A percentile compares a stretch with the other conserved stretches of the same genome.
Evolutionary conservation across 2,113 vertebrate species (phyloP).

Genomic region (Melospiza georgiana): DNA sequence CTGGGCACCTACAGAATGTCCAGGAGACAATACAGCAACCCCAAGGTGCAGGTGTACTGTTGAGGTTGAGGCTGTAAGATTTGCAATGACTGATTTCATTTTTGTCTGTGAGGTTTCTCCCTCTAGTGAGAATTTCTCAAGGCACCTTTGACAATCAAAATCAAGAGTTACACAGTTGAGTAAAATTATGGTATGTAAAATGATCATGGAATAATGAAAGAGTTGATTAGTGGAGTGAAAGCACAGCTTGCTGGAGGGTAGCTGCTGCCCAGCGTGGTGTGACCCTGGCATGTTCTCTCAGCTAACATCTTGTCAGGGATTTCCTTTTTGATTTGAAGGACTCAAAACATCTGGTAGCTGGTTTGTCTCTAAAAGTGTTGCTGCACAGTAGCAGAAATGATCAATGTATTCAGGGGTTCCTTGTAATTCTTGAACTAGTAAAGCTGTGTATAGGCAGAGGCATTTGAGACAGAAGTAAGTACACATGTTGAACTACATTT

Average conservation of each 20-base stretch:
- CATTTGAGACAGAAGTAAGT: not conserved
- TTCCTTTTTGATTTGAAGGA: not conserved
- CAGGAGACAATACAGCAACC: not conserved
- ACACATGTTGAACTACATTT: not conserved
- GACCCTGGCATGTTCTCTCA: not conserved
- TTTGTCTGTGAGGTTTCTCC: not conserved
- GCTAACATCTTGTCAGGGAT: not conserved
- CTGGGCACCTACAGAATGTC: fast-evolving
- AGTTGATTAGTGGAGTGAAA: not conserved
- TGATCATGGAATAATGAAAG: not conserved
- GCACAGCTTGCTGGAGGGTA: not conserved
- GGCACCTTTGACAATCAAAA: not conserved
- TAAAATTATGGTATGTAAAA: not conserved
- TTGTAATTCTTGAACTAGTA: not conserved
- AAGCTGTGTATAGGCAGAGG: not conserved
- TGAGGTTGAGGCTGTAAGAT: not conserved
- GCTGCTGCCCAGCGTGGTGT: fast-evolving
- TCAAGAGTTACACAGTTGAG: not conserved
- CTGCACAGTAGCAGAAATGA: not conserved
- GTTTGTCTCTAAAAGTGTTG: not conserved
- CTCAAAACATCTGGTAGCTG: not conserved
- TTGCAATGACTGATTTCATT: not conserved
- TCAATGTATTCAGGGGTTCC: too few species aligned
- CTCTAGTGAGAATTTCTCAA: not conserved
- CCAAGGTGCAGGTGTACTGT: fast-evolving